These are phyloP conservation scores for Euwallacea fornicatus DNA, from an alignment of 1,140 invertebrate genomes.

Conservation along the genomic window DNA sequence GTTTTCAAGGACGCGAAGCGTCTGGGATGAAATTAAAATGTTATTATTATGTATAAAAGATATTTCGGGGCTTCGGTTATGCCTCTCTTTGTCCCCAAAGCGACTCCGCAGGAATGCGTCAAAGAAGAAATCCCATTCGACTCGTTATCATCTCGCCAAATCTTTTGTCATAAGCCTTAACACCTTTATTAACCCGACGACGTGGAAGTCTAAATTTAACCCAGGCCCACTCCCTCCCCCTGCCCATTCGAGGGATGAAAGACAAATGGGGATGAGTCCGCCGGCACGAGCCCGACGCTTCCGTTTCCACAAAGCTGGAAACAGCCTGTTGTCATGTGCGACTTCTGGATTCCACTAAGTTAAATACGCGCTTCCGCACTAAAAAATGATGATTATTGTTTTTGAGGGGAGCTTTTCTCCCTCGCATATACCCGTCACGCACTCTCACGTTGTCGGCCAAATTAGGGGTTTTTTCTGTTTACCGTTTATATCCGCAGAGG, in stretches of 20 bases:
- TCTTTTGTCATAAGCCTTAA: too few species aligned
- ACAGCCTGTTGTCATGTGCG: conserved; percentile 51
- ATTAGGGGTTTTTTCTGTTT: conserved; percentile 25
- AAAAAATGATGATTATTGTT: conserved; percentile 45
- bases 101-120: too few species aligned
- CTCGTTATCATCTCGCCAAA: too few species aligned
- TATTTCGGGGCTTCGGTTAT: conserved; percentile 5
- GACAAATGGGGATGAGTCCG: conserved; percentile 48
- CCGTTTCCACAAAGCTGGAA: conserved; percentile 54
- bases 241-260: conserved; percentile 44
- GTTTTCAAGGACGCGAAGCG: conserved; percentile 38
- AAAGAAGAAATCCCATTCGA: too few species aligned
- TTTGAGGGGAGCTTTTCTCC: conserved; percentile 29
- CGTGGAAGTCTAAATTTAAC: conserved; percentile 11
- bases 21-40: conserved; percentile 35
- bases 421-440: conserved; percentile 3
- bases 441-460: conserved; percentile 9
- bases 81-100: too few species aligned
- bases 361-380: conserved; percentile 47
- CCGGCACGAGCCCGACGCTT: conserved; percentile 44
- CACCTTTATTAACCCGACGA: background rate
- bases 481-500: conserved; percentile 19
- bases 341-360: conserved; percentile 45
- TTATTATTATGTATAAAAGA: conserved; percentile 35
- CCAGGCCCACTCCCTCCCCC: conserved; percentile 1